These are phyloP conservation scores for Malurus cyaneus DNA, from an alignment of 2,113 vertebrate genomes.

Conservation along the genomic window DNA sequence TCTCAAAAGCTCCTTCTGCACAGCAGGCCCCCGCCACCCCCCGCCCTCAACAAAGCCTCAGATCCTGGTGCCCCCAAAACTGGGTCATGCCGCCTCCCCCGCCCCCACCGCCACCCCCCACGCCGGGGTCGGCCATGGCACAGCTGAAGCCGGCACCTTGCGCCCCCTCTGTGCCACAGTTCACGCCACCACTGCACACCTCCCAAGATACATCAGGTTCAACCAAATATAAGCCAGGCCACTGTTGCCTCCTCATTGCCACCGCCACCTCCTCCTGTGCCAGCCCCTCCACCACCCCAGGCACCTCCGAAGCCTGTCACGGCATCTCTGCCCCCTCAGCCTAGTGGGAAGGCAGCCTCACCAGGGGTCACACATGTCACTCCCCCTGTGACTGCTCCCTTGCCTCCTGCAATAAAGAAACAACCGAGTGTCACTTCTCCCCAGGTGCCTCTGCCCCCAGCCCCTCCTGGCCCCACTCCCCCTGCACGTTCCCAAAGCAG, in stretches of 20 bases:
- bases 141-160: constrained; percentile 78
- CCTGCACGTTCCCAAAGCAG: constrained; percentile 89
- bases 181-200: constrained; percentile 74
- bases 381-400: constrained; percentile 66
- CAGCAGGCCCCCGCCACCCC: constrained; percentile 17
- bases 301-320: constrained; percentile 81
- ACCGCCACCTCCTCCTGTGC: constrained; percentile 68
- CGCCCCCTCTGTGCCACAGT: constrained; percentile 67
- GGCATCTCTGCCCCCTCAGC: constrained; percentile 68
- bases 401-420: constrained; percentile 79
- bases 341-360: constrained; percentile 68
- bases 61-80: no score
- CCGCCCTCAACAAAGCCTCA: no score
- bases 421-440: constrained; percentile 80
- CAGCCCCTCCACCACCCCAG: constrained; percentile 61
- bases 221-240: constrained; percentile 60
- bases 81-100: constrained; percentile 37
- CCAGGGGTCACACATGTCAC: constrained; percentile 22
- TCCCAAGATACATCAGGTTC: constrained; percentile 80
- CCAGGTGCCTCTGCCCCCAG: constrained; percentile 54
- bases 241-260: neutral
- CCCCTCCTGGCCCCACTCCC: constrained; percentile 72
- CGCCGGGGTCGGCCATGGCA: constrained; percentile 69
- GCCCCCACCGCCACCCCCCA: constrained; percentile 23
- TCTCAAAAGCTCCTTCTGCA: constrained; percentile 63